Conservation (phyloP, 2,888 invertebrate genomes). For the Drosophila mettleri region DNA sequence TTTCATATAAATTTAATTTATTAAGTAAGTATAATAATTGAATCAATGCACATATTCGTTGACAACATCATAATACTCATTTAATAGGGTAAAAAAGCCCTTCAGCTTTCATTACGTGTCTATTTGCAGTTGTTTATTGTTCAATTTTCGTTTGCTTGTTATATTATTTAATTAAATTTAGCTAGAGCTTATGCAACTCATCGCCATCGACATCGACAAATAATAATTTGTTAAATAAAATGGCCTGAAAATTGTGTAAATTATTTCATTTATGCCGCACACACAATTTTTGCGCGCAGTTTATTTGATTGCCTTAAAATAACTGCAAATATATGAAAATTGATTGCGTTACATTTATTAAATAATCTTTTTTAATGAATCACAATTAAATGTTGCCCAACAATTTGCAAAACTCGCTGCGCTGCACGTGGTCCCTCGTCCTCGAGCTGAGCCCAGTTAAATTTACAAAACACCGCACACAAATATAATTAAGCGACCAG, state of each 20-base stretch:
- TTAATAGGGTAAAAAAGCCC: neutral
- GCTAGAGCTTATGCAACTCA: neutral
- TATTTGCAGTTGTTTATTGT: neutral
- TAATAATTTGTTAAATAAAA: conserved; percentile 29
- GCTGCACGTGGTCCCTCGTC: neutral
- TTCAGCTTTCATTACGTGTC: neutral
- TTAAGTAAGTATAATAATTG: neutral
- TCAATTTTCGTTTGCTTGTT: neutral
- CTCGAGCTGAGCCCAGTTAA: conserved; percentile 1
- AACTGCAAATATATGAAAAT: conserved; percentile 35
- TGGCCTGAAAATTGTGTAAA: conserved; percentile 12
- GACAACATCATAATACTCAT: neutral
- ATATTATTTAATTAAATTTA: neutral
- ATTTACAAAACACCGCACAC: conserved; percentile 39
- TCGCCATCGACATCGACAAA: neutral
- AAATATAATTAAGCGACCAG: conserved; percentile 72
- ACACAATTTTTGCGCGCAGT: conserved; percentile 20
- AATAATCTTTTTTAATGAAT: conserved; percentile 40
- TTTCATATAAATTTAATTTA: neutral
- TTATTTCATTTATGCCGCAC: conserved; percentile 33
- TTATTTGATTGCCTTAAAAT: conserved; percentile 29
- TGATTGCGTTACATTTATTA: conserved; percentile 33
- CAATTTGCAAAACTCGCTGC: conserved; percentile 12
- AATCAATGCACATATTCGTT: neutral
- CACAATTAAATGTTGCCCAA: conserved; percentile 44